These are phyloP conservation scores for Jordanella pulchra DNA, from an alignment of 2,797 vertebrate species.

Conservation along the genomic window DNA sequence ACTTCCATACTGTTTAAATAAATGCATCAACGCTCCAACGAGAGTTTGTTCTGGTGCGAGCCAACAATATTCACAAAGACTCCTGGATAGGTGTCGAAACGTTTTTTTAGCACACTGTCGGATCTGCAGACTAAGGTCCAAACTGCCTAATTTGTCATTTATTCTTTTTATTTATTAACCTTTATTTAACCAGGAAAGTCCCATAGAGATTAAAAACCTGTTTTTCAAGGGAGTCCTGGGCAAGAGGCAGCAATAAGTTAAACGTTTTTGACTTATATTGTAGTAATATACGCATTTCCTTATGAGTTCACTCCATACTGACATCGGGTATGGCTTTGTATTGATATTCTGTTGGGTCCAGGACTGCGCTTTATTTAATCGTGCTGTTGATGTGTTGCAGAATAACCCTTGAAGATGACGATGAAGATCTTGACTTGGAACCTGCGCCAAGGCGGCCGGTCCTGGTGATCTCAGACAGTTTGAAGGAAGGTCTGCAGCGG, in stretches of 20 bases:
- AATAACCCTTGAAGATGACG: slow-evolving; percentile 83
- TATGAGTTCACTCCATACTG: not conserved
- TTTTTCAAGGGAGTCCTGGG: too few species aligned
- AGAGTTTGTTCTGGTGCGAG: too few species aligned
- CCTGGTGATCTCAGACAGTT: slow-evolving; percentile 83
- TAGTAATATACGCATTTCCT: not conserved
- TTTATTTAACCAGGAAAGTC: too few species aligned
- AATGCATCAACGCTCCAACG: too few species aligned
- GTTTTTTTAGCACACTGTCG: not conserved
- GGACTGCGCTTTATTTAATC: not conserved
- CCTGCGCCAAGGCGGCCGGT: slow-evolving; percentile 77
- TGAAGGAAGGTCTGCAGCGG: slow-evolving; percentile 82
- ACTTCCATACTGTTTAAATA: too few species aligned
- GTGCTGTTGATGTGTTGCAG: slow-evolving; percentile 55
- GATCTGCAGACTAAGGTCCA: not conserved
- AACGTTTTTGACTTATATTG: too few species aligned
- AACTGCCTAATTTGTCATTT: not conserved
- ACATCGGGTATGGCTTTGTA: not conserved
- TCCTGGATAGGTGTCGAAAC: too few species aligned
- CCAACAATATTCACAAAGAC: too few species aligned
- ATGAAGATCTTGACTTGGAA: slow-evolving; percentile 80
- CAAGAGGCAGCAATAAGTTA: too few species aligned
- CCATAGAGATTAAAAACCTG: too few species aligned
- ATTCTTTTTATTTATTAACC: too few species aligned
- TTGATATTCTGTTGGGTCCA: not conserved